Evolutionary conservation across 35 echinoderm and acorn worm species (phyloP).

Genomic region (Anneissia japonica): DNA sequence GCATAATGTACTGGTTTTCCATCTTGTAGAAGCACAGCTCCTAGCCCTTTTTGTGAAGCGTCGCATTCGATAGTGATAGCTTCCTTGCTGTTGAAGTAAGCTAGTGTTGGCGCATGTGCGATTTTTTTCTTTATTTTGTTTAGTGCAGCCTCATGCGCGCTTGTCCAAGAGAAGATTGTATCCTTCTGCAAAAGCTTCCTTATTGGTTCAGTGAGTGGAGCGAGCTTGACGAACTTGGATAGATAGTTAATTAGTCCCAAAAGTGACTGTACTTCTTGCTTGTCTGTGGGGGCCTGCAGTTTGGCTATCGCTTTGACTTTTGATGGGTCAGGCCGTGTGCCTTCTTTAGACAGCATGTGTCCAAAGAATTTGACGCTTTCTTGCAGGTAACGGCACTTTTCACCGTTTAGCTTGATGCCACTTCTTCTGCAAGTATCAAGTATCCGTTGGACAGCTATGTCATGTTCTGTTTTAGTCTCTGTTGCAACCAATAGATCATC

Average conservation of each 20-base stretch:
- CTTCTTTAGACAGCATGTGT: slow-evolving; percentile 13
- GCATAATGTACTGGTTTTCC: slow-evolving; percentile 40
- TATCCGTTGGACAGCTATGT: slow-evolving; percentile 19
- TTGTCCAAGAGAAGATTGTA: neutral
- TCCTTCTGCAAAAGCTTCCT: slow-evolving; percentile 10
- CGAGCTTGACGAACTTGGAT: neutral
- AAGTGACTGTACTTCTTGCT: slow-evolving; percentile 9
- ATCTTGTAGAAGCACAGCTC: slow-evolving; percentile 16
- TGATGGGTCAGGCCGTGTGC: slow-evolving; percentile 19
- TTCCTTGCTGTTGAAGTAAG: neutral
- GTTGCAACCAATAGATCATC: too few species aligned
- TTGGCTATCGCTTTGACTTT: neutral
- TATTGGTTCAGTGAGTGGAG: neutral
- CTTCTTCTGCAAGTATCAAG: neutral
- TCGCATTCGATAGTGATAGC: slow-evolving; percentile 5
- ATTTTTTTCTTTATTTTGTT: slow-evolving; percentile 1
- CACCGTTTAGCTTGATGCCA: slow-evolving; percentile 26
- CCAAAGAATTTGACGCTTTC: slow-evolving; percentile 30
- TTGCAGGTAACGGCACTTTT: slow-evolving; percentile 20
- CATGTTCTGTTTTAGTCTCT: too few species aligned
- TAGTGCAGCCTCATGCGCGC: neutral
- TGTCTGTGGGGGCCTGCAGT: neutral
- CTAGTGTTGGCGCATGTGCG: neutral
- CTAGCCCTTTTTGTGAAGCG: slow-evolving; percentile 17
- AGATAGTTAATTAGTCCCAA: neutral